These are phyloP conservation scores for Mesorhabditis spiculigera DNA, from an alignment of 2,888 invertebrate species.

Conservation along the genomic window DNA sequence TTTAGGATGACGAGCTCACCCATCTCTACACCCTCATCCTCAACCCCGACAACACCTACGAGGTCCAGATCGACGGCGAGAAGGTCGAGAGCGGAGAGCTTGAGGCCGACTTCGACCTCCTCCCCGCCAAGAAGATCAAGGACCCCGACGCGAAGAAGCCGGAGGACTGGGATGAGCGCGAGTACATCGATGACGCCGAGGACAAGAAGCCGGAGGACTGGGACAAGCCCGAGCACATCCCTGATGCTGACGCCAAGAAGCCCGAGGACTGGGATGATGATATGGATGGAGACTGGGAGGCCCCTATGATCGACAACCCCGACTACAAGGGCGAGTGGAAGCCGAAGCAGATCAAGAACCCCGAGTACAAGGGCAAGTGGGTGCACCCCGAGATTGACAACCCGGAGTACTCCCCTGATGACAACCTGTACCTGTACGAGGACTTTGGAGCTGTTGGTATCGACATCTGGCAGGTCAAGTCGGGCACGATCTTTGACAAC, in stretches of 20 bases:
- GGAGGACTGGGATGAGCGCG: slow-evolving; percentile 59
- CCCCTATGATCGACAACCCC: slow-evolving; percentile 92
- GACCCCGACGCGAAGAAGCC: slow-evolving; percentile 87
- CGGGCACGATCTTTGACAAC: slow-evolving; percentile 97
- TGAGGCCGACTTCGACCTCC: slow-evolving; percentile 95
- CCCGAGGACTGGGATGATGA: slow-evolving; percentile 99
- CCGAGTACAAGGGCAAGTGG: slow-evolving; percentile 81
- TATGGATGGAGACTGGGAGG: slow-evolving; percentile 99
- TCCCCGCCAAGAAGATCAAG: slow-evolving; percentile 95
- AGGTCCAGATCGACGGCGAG: slow-evolving; percentile 88
- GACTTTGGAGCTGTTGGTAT: slow-evolving; percentile 89
- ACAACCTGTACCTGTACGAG: slow-evolving; percentile 78
- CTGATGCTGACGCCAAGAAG: slow-evolving; percentile 68
- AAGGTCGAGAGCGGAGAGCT: slow-evolving; percentile 87
- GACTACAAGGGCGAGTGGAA: slow-evolving; percentile 98
- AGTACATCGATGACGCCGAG: slow-evolving; percentile 82
- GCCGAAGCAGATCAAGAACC: slow-evolving; percentile 96
- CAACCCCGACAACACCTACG: slow-evolving; percentile 92
- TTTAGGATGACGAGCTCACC: slow-evolving; percentile 85
- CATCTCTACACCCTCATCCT: slow-evolving; percentile 94
- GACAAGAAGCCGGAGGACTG: slow-evolving; percentile 95
- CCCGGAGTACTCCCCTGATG: slow-evolving; percentile 86
- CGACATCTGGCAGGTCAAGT: slow-evolving; percentile 96
- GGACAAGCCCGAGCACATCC: slow-evolving; percentile 98
- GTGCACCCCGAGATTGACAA: slow-evolving; percentile 96